These are phyloP conservation scores for Stenolophus ochropezus DNA, from an alignment of 2,888 invertebrate genomes.

Conservation along the genomic window DNA sequence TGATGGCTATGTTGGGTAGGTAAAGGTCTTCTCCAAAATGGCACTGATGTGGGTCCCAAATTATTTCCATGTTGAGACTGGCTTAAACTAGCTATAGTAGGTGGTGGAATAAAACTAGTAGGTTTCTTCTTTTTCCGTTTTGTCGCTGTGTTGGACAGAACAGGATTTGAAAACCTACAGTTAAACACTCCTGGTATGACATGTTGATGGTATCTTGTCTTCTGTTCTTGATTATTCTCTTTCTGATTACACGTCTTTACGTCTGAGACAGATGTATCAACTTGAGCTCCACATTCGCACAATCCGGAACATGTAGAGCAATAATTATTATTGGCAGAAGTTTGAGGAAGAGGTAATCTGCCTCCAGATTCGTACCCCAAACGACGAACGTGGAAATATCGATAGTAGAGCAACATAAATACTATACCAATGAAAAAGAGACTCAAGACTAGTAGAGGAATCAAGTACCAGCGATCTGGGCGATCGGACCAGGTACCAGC, in stretches of 20 bases:
- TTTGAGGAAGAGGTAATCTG: slow-evolving; percentile 67
- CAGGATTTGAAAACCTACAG: slow-evolving; percentile 88
- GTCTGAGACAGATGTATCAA: neutral
- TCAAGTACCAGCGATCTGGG: slow-evolving; percentile 74
- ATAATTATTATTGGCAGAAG: slow-evolving; percentile 59
- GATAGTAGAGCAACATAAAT: slow-evolving; percentile 84
- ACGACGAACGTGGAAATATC: slow-evolving; percentile 89
- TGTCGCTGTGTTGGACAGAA: slow-evolving; percentile 74
- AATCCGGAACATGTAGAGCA: slow-evolving; percentile 60
- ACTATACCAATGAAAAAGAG: slow-evolving; percentile 78
- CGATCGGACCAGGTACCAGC: slow-evolving; percentile 77
- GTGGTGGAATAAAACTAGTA: slow-evolving; percentile 90
- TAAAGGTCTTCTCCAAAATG: slow-evolving; percentile 85
- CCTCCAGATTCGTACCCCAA: slow-evolving; percentile 82
- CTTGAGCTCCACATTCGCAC: slow-evolving; percentile 60
- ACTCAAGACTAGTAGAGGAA: slow-evolving; percentile 75
- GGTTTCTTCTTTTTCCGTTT: slow-evolving; percentile 92
- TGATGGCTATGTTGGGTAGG: slow-evolving; percentile 76
- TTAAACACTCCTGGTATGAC: slow-evolving; percentile 91
- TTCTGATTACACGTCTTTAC: slow-evolving; percentile 49
- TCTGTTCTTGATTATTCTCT: slow-evolving; percentile 40
- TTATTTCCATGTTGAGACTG: slow-evolving; percentile 57
- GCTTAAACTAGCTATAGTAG: slow-evolving; percentile 68
- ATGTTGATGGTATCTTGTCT: slow-evolving; percentile 65
- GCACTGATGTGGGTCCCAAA: slow-evolving; percentile 75